Percentiles rank a stretch among this genome's conserved stretches.
phyloP scores from a whole-genome alignment of 2,797 vertebrate genomes.

The Oophaga sylvatica region DNA sequence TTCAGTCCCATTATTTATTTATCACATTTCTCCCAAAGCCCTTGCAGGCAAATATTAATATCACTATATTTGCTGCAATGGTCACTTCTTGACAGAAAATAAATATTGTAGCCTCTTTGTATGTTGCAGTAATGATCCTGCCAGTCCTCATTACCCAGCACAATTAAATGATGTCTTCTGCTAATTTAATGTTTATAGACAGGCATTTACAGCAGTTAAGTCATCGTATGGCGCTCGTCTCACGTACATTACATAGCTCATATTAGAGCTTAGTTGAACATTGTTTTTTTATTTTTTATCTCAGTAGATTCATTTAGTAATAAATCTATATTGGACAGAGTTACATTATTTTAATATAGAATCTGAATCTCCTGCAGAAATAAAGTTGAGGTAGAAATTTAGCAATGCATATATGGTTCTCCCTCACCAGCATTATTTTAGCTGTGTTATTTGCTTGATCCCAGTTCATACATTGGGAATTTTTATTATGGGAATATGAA shows the following conservation, averaged over 20 bases:
- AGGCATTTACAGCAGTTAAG: neutral
- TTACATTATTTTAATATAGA: too few species aligned
- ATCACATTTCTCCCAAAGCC: conserved; percentile 14
- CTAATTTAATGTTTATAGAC: conserved; percentile 43
- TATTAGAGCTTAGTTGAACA: neutral
- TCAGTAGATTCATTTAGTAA: neutral
- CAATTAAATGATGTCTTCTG: conserved; percentile 26
- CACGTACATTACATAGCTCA: neutral
- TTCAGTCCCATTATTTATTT: conserved; percentile 52
- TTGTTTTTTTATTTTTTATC: neutral
- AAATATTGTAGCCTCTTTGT: conserved; percentile 13
- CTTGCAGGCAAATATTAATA: conserved; percentile 37
- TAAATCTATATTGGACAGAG: neutral
- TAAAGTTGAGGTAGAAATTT: too few species aligned
- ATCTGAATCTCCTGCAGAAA: too few species aligned
- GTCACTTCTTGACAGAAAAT: conserved; percentile 18
- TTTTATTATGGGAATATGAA: too few species aligned
- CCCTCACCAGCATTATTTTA: too few species aligned
- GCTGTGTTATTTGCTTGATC: too few species aligned
- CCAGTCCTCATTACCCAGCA: conserved; percentile 32
- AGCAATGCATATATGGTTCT: too few species aligned
- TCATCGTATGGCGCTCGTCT: neutral
- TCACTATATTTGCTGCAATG: neutral
- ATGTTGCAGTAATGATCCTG: conserved; percentile 1
- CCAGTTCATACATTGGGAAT: too few species aligned